Percentiles rank a stretch among this genome's conserved stretches.
Evolutionary conservation across 2,888 invertebrate genomes (phyloP).

Genomic region (Calephelis perditalis): DNA sequence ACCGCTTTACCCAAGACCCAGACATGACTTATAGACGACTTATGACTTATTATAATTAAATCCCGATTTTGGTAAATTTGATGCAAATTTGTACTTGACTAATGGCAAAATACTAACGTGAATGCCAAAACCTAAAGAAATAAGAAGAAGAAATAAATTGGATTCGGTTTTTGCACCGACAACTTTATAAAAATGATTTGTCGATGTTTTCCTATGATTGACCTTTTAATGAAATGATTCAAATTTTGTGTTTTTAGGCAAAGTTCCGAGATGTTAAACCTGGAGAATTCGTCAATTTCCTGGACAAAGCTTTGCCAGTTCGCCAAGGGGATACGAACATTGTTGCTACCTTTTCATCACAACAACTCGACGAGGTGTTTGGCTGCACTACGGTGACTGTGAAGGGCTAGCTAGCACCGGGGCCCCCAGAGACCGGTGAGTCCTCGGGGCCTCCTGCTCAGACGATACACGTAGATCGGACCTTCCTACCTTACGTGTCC

Average conservation of each 20-base stretch:
- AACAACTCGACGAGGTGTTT: slow-evolving; percentile 81
- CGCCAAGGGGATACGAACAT: slow-evolving; percentile 80
- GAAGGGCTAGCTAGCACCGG: slow-evolving; percentile 70
- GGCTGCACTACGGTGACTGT: slow-evolving; percentile 77
- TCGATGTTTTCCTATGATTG: no score
- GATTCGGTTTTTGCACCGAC: no score
- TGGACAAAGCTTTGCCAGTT: slow-evolving; percentile 78
- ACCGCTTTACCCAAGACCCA: no score
- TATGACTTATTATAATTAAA: no score
- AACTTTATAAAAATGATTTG: no score
- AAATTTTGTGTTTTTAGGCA: slow-evolving; percentile 42
- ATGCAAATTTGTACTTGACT: no score
- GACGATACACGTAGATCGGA: slow-evolving; percentile 58
- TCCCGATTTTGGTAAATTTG: no score
- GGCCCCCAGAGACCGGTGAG: slow-evolving; percentile 55
- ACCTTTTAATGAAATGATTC: slow-evolving; percentile 14
- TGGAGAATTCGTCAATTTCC: slow-evolving; percentile 79
- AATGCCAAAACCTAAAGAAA: no score
- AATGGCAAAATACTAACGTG: no score
- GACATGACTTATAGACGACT: no score
- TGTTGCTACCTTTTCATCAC: slow-evolving; percentile 82
- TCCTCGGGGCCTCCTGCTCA: slow-evolving; percentile 58
- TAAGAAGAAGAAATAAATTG: no score
- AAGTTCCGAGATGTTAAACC: slow-evolving; percentile 80
- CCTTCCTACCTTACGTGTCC: slow-evolving; percentile 40